A percentile compares a stretch with the other conserved stretches of the same genome.
phyloP scores from a whole-genome alignment of 2,888 invertebrate genomes.

The Pedicia rivosa region DNA sequence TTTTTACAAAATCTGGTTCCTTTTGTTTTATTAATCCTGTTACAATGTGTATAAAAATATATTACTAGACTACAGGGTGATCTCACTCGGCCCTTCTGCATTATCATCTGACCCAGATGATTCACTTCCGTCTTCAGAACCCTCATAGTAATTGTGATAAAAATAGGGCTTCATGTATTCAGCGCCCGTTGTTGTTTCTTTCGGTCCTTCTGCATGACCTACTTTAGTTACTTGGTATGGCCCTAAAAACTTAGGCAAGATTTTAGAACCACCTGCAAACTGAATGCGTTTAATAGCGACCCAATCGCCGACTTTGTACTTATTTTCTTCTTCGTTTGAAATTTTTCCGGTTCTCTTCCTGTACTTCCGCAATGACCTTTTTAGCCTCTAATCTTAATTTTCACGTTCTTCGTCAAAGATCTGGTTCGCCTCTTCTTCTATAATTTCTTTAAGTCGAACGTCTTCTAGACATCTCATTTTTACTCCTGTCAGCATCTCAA shows the following conservation, averaged over 20 bases:
- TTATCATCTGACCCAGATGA: too few relatives aligned
- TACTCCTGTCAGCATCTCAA: constrained; percentile 16
- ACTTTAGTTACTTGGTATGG: constrained; percentile 19
- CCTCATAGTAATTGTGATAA: too few relatives aligned
- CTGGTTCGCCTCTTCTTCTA: constrained; percentile 9
- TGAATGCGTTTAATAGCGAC: constrained; percentile 21
- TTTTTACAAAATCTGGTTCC: too few relatives aligned
- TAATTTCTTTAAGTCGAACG: constrained; percentile 4
- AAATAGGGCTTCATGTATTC: not conserved
- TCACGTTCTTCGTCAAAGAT: constrained; percentile 8
- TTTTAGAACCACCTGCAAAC: constrained; percentile 21
- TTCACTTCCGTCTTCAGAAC: too few relatives aligned
- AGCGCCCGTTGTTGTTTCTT: not conserved
- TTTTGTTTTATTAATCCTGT: too few relatives aligned
- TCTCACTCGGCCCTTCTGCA: too few relatives aligned
- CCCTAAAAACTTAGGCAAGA: constrained; percentile 21
- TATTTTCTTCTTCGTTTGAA: constrained; percentile 10
- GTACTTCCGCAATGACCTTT: constrained; percentile 10
- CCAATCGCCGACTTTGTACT: constrained; percentile 11
- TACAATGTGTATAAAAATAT: too few relatives aligned
- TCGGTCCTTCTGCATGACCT: constrained; percentile 9
- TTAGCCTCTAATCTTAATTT: constrained; percentile 9
- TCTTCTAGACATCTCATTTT: constrained; percentile 15
- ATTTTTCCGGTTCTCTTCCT: constrained; percentile 11
- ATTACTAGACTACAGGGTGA: too few relatives aligned